phyloP scores from a whole-genome alignment of 2,888 invertebrate species.

The Aporophyla lueneburgensis region DNA sequence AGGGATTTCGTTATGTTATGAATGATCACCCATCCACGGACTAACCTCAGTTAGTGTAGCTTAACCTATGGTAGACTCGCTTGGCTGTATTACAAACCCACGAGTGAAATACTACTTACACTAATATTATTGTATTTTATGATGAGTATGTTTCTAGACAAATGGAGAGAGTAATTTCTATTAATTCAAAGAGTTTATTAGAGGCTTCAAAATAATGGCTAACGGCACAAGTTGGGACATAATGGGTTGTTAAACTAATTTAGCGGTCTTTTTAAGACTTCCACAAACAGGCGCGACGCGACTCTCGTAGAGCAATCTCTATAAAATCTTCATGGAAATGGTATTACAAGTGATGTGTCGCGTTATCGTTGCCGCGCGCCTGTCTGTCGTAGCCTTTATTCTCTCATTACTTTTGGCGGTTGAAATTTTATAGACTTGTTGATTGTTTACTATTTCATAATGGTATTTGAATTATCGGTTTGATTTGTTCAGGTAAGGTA shows the following conservation, averaged over 20 bases:
- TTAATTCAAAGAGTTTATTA: slow-evolving; percentile 31
- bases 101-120: no score
- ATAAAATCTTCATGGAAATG: no score
- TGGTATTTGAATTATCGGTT: background rate
- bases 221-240: slow-evolving; percentile 24
- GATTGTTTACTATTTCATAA: slow-evolving; percentile 6
- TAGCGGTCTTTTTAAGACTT: slow-evolving; percentile 11
- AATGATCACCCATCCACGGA: no score
- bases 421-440: background rate
- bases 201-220: slow-evolving; percentile 17
- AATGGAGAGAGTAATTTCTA: slow-evolving; percentile 23
- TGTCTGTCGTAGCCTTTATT: background rate
- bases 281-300: no score
- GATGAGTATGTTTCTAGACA: slow-evolving; percentile 5
- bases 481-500: background rate
- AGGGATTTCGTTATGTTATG: no score
- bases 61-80: no score
- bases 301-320: no score
- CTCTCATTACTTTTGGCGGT: slow-evolving; percentile 13
- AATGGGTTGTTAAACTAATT: slow-evolving; percentile 51
- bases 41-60: no score
- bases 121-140: slow-evolving; percentile 16
- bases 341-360: no score
- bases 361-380: no score
- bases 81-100: no score